Base-by-base conservation (phyloP, 2,113 vertebrate genomes). In the Romanogobio albipinnatus region DNA sequence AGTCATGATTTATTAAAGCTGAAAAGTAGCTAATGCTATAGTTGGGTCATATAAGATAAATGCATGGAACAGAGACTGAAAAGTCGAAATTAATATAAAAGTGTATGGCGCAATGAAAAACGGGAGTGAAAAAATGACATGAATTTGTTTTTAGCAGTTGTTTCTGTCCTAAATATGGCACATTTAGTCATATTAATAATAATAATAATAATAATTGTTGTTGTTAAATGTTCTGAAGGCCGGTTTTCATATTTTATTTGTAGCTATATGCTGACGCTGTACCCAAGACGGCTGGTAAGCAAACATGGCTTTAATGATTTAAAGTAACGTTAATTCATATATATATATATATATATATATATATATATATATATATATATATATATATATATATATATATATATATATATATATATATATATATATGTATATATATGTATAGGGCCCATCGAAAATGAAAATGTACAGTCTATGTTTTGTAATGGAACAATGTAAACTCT, bases 281-380 rank as follows among this genome's bases (percentile, higher is more conserved):
- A 68, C 98, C 97, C 61, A 99, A 97, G 91, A 99, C 98, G 49
- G 96, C 97, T 90, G 97, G 98, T 98, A 89, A 90, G 89, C 71
- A 14, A 29, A 49, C 3, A 2, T 9, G 17, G 13, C 3, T 10
- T 71, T 62, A 33, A n/a, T 77, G 0, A n/a, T 19, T 22, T 24
- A 5, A 11, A 61, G 19, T 39, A 39, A 29, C 29, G 29, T 29
- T 29, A 29, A 9, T 17, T 56, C 17, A 22, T 56, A 19, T 19
- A 56, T 17, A 56, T 29, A 2, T 29, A 75, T 53, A 2, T 47
- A 75, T 49, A 10, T 29, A 2, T 29, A 75, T 53, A 2, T 47
- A 75, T 49, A 10, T 29, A 2, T 29, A 75, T 53, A 2, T 47
- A 75, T 49, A 10, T 29, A 2, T 29, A 75, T 53, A 2, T 47